phyloP scores from a whole-genome alignment of 1,140 invertebrate genomes.

The Linepithema humile region DNA sequence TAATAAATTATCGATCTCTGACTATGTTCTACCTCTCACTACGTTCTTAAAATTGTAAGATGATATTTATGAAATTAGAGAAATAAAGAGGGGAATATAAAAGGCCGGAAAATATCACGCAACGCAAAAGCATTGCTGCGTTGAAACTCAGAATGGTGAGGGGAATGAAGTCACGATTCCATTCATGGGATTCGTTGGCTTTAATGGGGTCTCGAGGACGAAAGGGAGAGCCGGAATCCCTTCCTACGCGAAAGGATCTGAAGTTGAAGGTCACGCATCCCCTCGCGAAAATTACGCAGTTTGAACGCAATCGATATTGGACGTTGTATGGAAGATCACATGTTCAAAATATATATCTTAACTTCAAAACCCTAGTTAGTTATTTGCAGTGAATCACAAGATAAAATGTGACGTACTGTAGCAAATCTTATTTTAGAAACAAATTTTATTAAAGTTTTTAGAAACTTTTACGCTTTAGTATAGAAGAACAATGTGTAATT shows the following conservation, averaged over 20 bases:
- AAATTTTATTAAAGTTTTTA: no score
- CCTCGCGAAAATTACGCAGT: conserved; percentile 20
- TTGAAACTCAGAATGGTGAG: conserved; percentile 10
- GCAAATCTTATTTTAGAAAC: no score
- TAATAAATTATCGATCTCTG: not conserved
- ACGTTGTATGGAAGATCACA: not conserved
- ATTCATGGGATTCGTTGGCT: conserved; percentile 44
- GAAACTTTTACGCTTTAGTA: no score
- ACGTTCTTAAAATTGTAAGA: not conserved
- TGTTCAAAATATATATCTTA: not conserved
- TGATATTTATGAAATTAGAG: not conserved
- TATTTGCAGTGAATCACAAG: not conserved
- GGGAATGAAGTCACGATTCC: conserved; percentile 1
- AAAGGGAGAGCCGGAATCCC: conserved; percentile 30
- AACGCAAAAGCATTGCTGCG: conserved; percentile 2
- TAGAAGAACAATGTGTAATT: not conserved
- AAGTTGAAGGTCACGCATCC: conserved; percentile 47
- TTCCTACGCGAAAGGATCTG: conserved; percentile 11
- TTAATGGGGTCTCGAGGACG: conserved; percentile 52
- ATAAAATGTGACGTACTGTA: not conserved
- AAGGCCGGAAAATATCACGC: conserved; percentile 10
- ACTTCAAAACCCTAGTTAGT: not conserved
- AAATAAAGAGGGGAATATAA: not conserved
- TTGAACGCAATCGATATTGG: conserved; percentile 2
- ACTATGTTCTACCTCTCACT: not conserved